A percentile compares a stretch with the other conserved stretches of the same genome.
Conservation (phyloP, 2,113 vertebrate genomes). For the Neotragus pygmaeus region DNA sequence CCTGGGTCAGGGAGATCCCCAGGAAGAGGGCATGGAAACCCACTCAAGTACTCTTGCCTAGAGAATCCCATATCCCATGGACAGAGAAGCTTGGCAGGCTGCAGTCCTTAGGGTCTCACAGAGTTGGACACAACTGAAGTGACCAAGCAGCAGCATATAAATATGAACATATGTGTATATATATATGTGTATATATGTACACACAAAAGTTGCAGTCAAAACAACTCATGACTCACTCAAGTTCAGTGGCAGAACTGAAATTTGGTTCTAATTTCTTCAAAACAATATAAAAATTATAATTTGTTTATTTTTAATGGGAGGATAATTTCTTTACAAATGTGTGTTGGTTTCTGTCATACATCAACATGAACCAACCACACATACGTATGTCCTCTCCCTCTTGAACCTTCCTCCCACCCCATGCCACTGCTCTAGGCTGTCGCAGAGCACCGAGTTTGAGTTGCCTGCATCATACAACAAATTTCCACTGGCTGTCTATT, state of each 20-base stretch:
- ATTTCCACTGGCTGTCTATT: background rate
- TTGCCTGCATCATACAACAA: background rate
- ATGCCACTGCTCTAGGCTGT: background rate
- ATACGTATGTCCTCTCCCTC: background rate
- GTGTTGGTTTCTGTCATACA: background rate
- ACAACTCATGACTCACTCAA: background rate
- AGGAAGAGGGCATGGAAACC: background rate
- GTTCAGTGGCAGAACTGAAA: background rate
- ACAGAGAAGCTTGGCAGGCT: background rate
- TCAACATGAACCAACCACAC: background rate
- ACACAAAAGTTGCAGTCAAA: background rate
- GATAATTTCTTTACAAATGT: background rate
- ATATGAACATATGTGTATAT: too few relatives aligned
- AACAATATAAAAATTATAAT: background rate
- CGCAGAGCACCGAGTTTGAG: background rate
- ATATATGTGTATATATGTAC: rapidly evolving
- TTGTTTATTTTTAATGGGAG: background rate
- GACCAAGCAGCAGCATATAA: too few relatives aligned
- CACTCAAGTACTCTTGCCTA: background rate
- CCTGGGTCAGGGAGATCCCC: background rate
- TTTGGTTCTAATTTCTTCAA: background rate
- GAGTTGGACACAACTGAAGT: background rate
- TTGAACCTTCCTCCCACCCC: background rate
- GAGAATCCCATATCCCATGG: background rate
- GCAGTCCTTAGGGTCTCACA: background rate